Conservation (phyloP, 2,113 vertebrate species). For the Siphamia tubifer region DNA sequence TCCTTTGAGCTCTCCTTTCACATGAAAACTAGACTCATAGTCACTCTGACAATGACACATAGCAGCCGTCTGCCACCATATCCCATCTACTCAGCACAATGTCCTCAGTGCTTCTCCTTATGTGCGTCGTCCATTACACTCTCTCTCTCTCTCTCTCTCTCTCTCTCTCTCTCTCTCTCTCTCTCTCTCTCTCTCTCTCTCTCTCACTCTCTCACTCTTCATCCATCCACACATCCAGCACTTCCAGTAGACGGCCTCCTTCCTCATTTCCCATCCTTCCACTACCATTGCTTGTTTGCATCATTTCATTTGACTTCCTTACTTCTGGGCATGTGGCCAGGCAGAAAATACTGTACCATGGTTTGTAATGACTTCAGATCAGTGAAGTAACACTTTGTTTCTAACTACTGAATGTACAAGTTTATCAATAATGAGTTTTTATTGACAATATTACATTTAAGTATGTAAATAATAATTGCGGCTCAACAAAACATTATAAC, state of each 20-base stretch:
- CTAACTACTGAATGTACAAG: slow-evolving; percentile 4
- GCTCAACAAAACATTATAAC: too few relatives aligned
- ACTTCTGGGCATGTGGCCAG: slow-evolving; percentile 27
- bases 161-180: too few relatives aligned
- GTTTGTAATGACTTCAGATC: slow-evolving; percentile 9
- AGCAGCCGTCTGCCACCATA: slow-evolving; percentile 45
- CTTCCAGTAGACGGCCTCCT: slow-evolving; percentile 47
- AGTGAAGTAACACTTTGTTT: slow-evolving; percentile 1
- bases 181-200: background rate
- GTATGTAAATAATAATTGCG: too few relatives aligned
- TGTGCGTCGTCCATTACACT: slow-evolving; percentile 55
- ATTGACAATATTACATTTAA: too few relatives aligned
- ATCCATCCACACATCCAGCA: slow-evolving; percentile 38
- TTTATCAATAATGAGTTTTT: too few relatives aligned
- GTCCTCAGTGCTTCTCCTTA: slow-evolving; percentile 40
- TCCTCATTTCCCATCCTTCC: background rate
- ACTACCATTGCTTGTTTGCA: slow-evolving; percentile 22
- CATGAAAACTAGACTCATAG: slow-evolving; percentile 24
- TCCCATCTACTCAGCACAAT: slow-evolving; percentile 58
- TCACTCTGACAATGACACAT: slow-evolving; percentile 61
- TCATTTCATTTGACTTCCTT: slow-evolving; percentile 41
- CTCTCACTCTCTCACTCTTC: background rate
- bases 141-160: too few relatives aligned
- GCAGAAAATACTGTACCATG: slow-evolving; percentile 16
- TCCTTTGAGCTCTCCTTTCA: slow-evolving; percentile 38